Base-by-base conservation (phyloP, 2,797 vertebrate species). In the Eulemur albifrons region DNA sequence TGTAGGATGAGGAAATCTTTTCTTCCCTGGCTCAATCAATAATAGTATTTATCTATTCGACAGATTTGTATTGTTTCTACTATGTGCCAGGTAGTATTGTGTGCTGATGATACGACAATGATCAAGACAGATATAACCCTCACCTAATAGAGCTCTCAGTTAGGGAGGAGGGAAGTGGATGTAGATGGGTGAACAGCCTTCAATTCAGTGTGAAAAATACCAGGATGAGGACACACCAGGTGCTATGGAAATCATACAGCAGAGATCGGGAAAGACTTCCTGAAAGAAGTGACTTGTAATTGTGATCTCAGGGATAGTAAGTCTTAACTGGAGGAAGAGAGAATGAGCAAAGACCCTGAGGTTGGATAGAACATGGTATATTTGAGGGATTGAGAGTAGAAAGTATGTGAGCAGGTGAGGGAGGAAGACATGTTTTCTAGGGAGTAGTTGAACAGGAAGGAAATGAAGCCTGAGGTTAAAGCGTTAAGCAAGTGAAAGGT, bases 171-270 rank as follows among this genome's bases (percentile, higher is more conserved):
- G 9, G 14, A 85, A 17, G 43, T 73, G 13, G 40, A 87, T 77
- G 20, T 85, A 48, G 15, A 79, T 25, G 23, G 14, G 3, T 84
- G 72, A 93, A 70, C 4, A 85, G 20, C 4, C 30, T 59, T 59
- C 32, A 79, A 67, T 45, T 92, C 85, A 40, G 4, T n/a, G 15
- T 93, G n/a, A 93, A 61, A 95, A 97, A 82, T 82, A 52, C 18
- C 72, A 86, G 52, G 17, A 80, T 30, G 18, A 91, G 9, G 5
- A 65, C 9, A 94, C 14, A 94, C 1, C 30, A 23, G 17, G 4
- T 70, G 61, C 63, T 50, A 15, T 59, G 11, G 23, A 23, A 96
- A 85, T 94, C 48, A 76, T 27, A 57, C 4, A 72, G 23, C 11
- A 84, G 1, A 93, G 30, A 89, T 54, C 20, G 59, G 52, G 69